These are phyloP conservation scores for Gastracanthus pulcherrimus DNA, from an alignment of 2,888 invertebrate genomes.

Conservation along the genomic window DNA sequence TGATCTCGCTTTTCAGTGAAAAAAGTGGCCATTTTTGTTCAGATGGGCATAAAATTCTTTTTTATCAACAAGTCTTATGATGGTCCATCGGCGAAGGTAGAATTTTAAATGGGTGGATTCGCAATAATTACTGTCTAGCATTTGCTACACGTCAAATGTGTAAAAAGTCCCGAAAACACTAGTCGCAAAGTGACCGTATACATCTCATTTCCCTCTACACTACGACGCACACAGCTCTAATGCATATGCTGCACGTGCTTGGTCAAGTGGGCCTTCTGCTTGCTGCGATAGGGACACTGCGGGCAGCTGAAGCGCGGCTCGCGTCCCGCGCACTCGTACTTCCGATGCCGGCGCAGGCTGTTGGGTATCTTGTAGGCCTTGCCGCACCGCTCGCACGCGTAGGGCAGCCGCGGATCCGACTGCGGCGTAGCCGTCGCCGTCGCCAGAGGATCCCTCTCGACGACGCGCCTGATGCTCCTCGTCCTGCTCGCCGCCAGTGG, in stretches of 20 bases:
- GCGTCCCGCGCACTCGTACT: conserved; percentile 37
- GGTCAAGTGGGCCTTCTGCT: conserved; percentile 11
- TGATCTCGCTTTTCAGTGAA: no score
- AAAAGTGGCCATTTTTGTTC: no score
- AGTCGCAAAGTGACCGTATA: neutral
- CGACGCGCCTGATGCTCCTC: no score
- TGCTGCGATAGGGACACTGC: conserved; percentile 13
- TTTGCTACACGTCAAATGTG: neutral
- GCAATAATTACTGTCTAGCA: no score
- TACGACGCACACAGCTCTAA: neutral
- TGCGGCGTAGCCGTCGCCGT: no score
- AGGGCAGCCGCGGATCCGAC: no score
- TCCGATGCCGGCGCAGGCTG: conserved; percentile 2
- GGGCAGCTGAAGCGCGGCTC: conserved; percentile 25
- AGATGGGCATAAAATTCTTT: neutral
- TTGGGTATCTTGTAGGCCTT: neutral
- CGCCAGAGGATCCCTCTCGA: no score
- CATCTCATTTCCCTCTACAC: neutral
- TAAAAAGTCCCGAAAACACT: neutral
- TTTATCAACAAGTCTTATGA: neutral
- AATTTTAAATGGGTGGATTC: no score
- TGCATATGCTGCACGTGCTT: neutral
- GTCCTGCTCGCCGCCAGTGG: no score
- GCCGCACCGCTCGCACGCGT: neutral
- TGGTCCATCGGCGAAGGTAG: neutral